Percentiles rank a stretch among this genome's conserved stretches.
These are phyloP conservation scores for Alaudala cheleensis DNA, from an alignment of 2,113 vertebrate species.

Conservation along the genomic window DNA sequence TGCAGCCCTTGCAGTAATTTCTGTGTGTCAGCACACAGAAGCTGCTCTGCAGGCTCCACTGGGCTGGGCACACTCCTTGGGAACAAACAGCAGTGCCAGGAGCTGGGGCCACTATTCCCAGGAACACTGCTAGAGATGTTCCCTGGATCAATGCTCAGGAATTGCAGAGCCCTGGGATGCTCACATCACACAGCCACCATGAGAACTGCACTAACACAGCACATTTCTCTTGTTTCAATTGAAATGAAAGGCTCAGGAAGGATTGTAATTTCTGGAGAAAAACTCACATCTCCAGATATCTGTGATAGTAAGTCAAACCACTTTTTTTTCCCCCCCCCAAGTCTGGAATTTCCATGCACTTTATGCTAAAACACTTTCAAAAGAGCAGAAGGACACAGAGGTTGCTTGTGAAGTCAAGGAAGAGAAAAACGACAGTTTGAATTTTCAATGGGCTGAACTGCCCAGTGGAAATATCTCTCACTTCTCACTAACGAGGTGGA, in stretches of 20 bases:
- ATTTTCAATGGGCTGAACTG: background rate
- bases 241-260: background rate
- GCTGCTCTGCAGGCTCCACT: background rate
- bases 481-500: slow-evolving; percentile 40
- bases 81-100: background rate
- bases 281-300: background rate
- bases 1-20: background rate
- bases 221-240: background rate
- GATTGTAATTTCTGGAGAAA: background rate
- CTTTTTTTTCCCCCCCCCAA: fast-evolving
- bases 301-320: background rate
- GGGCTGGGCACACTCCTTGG: background rate
- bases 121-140: background rate
- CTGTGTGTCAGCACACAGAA: background rate
- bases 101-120: background rate
- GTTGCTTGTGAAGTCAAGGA: slow-evolving; percentile 34
- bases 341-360: background rate
- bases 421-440: slow-evolving; percentile 5
- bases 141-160: background rate
- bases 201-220: fast-evolving
- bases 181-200: fast-evolving
- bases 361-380: background rate
- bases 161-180: background rate
- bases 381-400: background rate
- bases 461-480: slow-evolving; percentile 26